Base-by-base conservation (phyloP, 2,113 vertebrate genomes). In the Lophius piscatorius region DNA sequence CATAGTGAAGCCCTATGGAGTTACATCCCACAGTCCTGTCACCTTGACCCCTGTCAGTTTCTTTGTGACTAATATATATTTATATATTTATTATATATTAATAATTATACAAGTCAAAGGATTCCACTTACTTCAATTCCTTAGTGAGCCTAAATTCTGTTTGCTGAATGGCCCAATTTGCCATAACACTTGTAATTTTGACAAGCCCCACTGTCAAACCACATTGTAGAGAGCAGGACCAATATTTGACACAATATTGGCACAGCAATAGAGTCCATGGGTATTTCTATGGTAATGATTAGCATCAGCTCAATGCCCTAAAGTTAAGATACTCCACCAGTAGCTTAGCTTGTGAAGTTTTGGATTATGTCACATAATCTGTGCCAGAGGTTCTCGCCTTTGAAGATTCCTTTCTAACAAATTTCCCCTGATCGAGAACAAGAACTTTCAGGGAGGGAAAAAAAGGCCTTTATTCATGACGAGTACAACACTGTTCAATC, bases 51-150 rank as follows among this genome's bases (percentile, higher is more conserved):
- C n/a, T 5, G 41, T 12, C 36, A 39, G 36, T 1, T 18, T 57
- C 55, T 35, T 26, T 64, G 39, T 28, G 34, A 48, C 63, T 71
- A 35, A 16, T 14, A n/a, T n/a, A n/a, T n/a, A n/a, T n/a, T n/a
- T n/a, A n/a, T n/a, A n/a, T n/a, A n/a, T n/a, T n/a, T n/a, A n/a
- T n/a, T n/a, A n/a, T n/a, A n/a, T 10, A 31, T 9, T 31, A 51
- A 55, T 31, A 26, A 68, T 55, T 68, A 23, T 60, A 40, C 6
- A 54, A 74, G 58, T 44, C 46, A 58, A 59, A 41, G 47, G 52
- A 56, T 46, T 70, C 52, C 70, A 76, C 78, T 68, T 62, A 80
- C 62, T 84, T 82, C 55, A 60, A 76, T 76, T 84, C 79, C 79
- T 69, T 73, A 83, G 79, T 64, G 60, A 81, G 78, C 61, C 23